These are phyloP conservation scores for Epinephelus cyanopodus DNA, from an alignment of 2,113 vertebrate genomes.

Conservation along the genomic window DNA sequence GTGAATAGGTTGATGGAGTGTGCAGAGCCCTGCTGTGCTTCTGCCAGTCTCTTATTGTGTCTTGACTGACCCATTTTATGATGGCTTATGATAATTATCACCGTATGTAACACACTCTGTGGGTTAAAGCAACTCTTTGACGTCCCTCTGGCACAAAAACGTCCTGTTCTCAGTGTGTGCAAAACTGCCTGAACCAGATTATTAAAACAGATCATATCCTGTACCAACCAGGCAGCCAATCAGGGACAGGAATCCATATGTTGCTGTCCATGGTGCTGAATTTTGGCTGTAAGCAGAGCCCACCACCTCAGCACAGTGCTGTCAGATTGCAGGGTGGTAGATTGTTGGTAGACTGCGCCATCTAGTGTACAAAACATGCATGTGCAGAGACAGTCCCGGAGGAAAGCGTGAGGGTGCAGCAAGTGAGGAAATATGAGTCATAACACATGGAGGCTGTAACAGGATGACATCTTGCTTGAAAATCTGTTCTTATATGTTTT, in stretches of 20 bases:
- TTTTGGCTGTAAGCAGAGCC: not conserved
- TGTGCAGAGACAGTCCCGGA: conserved; percentile 30
- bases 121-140: not conserved
- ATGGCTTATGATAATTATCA: conserved; percentile 11
- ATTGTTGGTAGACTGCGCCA: conserved; percentile 48
- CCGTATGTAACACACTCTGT: not conserved
- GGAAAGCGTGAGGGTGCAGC: not conserved
- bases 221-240: not conserved
- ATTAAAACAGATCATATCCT: conserved; percentile 10
- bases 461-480: not conserved
- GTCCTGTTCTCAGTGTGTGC: not conserved
- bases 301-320: not conserved
- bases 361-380: conserved; percentile 62
- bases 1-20: conserved; percentile 31
- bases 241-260: not conserved
- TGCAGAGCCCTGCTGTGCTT: not conserved
- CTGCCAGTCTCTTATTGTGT: conserved; percentile 7
- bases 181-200: not conserved
- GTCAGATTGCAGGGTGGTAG: not conserved
- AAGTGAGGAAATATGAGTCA: not conserved
- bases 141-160: not conserved
- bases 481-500: not conserved
- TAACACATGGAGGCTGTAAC: not conserved
- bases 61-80: conserved; percentile 32
- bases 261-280: conserved; percentile 72